Base-by-base conservation (phyloP, 2,888 invertebrate species). In the Drosophila siamana region DNA sequence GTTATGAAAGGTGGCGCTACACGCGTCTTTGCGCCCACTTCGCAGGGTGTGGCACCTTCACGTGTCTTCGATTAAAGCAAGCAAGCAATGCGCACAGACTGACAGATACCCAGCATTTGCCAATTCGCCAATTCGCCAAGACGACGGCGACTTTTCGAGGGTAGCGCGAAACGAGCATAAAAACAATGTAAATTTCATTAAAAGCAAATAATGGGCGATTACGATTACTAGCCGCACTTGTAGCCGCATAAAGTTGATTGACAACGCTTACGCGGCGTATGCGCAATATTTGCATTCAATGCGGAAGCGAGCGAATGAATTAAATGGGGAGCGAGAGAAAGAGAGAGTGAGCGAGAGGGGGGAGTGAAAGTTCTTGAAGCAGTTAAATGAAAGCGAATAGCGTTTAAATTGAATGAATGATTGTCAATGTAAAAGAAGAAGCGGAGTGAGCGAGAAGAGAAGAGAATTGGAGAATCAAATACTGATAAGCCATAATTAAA, bases 1-100 rank as follows among this genome's bases (percentile, higher is more conserved):
- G 28, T 36, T 62, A 41, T 63, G 56, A 64, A 47, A 47, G 57
- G 65, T 74, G 77, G 71, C 76, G 76, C 76, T 76, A 56, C 56
- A 41, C 43, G 74, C 56, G 70, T 22, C 6, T 7, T 36, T 24
- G 16, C 41, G 40, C 50, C 36, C 8, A 16, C 22, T 13, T 41
- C 22, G 1, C 8, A 8, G 30, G 51, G 60, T 52, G 60, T 48
- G 40, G 61, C 46, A 41, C 9, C n/a, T 9, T 24, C 24, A 8
- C 15, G 26, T 33, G 38, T 28, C 9, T 28, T 26, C 48, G 38
- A 24, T 40, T 22, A 44, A 60, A 43, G 28, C 9, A 15, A n/a
- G 16, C 24, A 22, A 15, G 8, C 2, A 4, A 9, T 4, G 11
- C 7, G 6, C 13, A 0, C 22, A 1, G 50, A 38, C 50, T 24